Base-by-base conservation (phyloP, 2,113 vertebrate genomes). In the Oostethus manadensis region DNA sequence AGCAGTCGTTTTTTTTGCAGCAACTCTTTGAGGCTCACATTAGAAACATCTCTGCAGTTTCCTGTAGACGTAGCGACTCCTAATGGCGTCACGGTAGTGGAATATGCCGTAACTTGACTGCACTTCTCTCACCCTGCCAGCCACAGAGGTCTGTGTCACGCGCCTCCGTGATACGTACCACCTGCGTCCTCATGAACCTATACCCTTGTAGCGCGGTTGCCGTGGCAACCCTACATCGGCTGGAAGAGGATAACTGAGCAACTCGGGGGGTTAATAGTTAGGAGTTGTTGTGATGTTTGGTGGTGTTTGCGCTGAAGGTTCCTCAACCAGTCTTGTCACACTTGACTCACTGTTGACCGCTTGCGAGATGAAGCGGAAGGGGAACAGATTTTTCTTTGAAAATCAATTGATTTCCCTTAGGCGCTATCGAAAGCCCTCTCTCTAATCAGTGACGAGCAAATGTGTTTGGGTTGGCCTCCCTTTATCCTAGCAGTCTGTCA, bases 131-230 rank as follows among this genome's bases (percentile, higher is more conserved):
- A 61, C 21, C 20, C 33, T 53, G 47, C 58, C 51, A 47, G n/a
- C 50, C 48, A 29, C 26, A 48, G 43, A 68, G 23, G 47, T 55
- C 23, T 2, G 42, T 49, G 58, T 68, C 57, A 45, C 6, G 44
- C 42, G 29, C 68, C 70, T 69, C 57, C 58, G 10, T 29, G 4
- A 48, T 43, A 51, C 35, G 48, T n/a, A 38, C 56, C 60, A 78
- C 79, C 77, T 80, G 67, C 50, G 70, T 20, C 54, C 62, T 83
- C 65, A 45, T 71, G 79, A 73, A 77, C 22, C 61, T 38, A 50
- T 47, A 53, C 65, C 63, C 67, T 68, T 22, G 58, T 62, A 58
- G 67, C 29, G 38, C 18, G 35, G 86, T 83, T 82, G 72, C 81
- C 22, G 4, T 70, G 68, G 80, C 57, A 80, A 86, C 80, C 51